Evolutionary conservation across 2,888 invertebrate species (phyloP).

Genomic region (Sepiola atlantica): DNA sequence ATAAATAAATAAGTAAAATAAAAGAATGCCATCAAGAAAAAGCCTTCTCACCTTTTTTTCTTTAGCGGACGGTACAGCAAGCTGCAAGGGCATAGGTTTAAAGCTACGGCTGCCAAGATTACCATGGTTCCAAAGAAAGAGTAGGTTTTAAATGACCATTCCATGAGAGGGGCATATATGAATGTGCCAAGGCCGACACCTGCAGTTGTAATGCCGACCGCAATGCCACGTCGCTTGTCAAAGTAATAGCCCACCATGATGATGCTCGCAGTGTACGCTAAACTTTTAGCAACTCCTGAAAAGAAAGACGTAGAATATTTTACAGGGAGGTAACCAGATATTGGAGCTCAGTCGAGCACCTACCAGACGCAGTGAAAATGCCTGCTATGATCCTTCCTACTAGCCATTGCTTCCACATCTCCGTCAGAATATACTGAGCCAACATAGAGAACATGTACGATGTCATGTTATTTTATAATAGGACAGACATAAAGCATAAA

Average conservation of each 20-base stretch:
- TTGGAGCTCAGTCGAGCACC: not conserved
- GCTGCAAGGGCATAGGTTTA: slow-evolving; percentile 58
- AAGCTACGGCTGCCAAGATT: slow-evolving; percentile 56
- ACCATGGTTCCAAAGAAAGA: slow-evolving; percentile 62
- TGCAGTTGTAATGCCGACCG: slow-evolving; percentile 61
- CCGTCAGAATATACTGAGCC: too few species aligned
- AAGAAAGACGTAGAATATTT: not conserved
- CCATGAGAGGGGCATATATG: slow-evolving; percentile 58
- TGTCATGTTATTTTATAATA: too few species aligned
- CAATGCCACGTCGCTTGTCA: slow-evolving; percentile 60
- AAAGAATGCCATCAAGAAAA: not conserved
- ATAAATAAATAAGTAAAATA: not conserved
- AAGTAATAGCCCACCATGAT: slow-evolving; percentile 63
- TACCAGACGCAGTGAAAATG: too few species aligned
- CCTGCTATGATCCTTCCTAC: too few species aligned
- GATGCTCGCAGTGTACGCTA: slow-evolving; percentile 63
- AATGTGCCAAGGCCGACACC: slow-evolving; percentile 66
- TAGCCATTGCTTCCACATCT: too few species aligned
- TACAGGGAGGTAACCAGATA: not conserved
- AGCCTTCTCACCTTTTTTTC: slow-evolving; percentile 50
- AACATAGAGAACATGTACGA: too few species aligned
- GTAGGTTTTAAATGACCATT: slow-evolving; percentile 57
- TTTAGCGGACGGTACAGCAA: slow-evolving; percentile 60
- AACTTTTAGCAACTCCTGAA: slow-evolving; percentile 63
- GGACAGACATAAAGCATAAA: too few species aligned